These are phyloP conservation scores for Holocentrus rufus DNA, from an alignment of 2,797 vertebrate species.

Conservation along the genomic window DNA sequence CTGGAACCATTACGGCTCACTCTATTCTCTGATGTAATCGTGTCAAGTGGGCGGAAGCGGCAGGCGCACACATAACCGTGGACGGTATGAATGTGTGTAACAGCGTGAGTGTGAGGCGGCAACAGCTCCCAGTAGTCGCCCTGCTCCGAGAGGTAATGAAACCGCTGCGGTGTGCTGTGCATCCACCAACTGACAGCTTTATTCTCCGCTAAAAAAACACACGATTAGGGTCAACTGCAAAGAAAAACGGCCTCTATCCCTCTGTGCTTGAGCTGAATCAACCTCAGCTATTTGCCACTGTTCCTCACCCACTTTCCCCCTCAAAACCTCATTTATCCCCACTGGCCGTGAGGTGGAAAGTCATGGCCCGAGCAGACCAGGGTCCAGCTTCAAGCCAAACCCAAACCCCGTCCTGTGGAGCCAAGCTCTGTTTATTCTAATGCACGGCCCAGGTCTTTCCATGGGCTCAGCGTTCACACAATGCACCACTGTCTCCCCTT, in stretches of 20 bases:
- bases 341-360: slow-evolving; percentile 12
- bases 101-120: neutral
- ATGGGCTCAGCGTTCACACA: slow-evolving; percentile 51
- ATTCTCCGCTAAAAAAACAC: neutral
- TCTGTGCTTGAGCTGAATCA: neutral
- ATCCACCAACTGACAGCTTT: neutral
- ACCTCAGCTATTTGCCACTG: neutral
- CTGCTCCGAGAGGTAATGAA: neutral
- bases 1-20: slow-evolving; percentile 4
- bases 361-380: neutral
- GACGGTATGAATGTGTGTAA: slow-evolving; percentile 3
- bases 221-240: too few species aligned
- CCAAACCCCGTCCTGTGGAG: neutral
- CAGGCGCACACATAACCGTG: neutral
- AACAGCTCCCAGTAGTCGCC: neutral
- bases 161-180: neutral
- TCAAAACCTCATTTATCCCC: neutral
- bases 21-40: slow-evolving; percentile 5
- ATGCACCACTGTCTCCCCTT: slow-evolving; percentile 40
- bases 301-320: neutral
- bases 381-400: slow-evolving; percentile 4
- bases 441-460: slow-evolving; percentile 45
- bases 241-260: neutral
- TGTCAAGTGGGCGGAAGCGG: slow-evolving; percentile 29
- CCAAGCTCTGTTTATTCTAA: slow-evolving; percentile 19